Conservation (phyloP, 1,140 invertebrate species). For the Drosophila jambulina region DNA sequence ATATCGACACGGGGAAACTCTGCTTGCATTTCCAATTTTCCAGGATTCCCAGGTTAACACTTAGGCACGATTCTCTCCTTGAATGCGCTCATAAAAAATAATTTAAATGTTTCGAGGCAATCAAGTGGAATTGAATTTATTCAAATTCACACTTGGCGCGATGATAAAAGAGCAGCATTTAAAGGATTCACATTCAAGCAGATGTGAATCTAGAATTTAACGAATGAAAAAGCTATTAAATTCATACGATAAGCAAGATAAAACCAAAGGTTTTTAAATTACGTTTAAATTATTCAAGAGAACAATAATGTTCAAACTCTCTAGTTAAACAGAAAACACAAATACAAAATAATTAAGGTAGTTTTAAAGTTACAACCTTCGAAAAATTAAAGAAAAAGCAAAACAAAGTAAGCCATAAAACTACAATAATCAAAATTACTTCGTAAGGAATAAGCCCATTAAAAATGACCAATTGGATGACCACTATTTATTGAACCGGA, state of each 20-base stretch:
- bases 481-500: background rate
- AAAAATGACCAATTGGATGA: background rate
- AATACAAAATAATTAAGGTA: too few relatives aligned
- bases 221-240: background rate
- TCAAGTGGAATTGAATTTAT: constrained; percentile 20
- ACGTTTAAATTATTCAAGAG: background rate
- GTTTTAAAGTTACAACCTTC: too few relatives aligned
- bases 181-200: constrained; percentile 1
- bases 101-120: constrained; percentile 31
- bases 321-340: too few relatives aligned
- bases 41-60: constrained; percentile 22
- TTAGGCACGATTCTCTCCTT: constrained; percentile 39
- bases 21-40: constrained; percentile 16
- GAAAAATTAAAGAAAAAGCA: background rate
- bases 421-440: too few relatives aligned
- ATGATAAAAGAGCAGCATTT: constrained; percentile 5
- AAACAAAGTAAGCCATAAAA: background rate
- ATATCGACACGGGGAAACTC: background rate
- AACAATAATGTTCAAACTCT: background rate
- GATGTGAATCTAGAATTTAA: background rate
- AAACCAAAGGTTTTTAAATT: too few relatives aligned
- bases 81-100: constrained; percentile 13
- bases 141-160: constrained; percentile 2
- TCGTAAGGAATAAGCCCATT: too few relatives aligned
- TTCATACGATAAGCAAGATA: background rate